phyloP scores from a whole-genome alignment of 2,888 invertebrate species.

The Drosophila falleni region DNA sequence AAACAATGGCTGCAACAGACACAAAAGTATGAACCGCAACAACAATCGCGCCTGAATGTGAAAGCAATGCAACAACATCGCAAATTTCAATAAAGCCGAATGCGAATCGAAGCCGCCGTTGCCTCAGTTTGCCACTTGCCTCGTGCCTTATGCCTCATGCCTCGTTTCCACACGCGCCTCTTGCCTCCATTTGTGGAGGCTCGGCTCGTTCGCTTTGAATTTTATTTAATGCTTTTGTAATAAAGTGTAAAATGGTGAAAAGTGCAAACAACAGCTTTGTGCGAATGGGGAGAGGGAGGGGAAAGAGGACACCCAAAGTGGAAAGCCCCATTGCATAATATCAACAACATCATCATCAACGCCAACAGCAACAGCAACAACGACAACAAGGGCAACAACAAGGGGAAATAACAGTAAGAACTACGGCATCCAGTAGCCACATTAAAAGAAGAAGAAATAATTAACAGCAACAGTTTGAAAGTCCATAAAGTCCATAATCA shows the following conservation, averaged over 20 bases:
- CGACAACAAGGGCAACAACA: conserved; percentile 37
- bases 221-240: conserved; percentile 82
- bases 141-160: not conserved
- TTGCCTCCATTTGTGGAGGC: conserved; percentile 31
- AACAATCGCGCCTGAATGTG: conserved; percentile 49
- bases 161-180: conserved; percentile 28
- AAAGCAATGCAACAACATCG: conserved; percentile 57
- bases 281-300: conserved; percentile 9
- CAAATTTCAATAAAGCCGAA: conserved; percentile 63
- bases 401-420: conserved; percentile 34
- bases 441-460: conserved; percentile 81
- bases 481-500: conserved; percentile 80
- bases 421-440: conserved; percentile 61
- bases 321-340: conserved; percentile 72
- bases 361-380: conserved; percentile 27
- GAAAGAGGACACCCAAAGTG: conserved; percentile 2
- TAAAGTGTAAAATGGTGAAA: conserved; percentile 81
- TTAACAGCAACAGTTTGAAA: conserved; percentile 81
- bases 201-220: conserved; percentile 78
- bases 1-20: conserved; percentile 64
- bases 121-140: conserved; percentile 4
- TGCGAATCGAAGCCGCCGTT: conserved; percentile 64
- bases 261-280: conserved; percentile 73
- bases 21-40: conserved; percentile 75
- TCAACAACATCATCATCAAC: conserved; percentile 75